These are phyloP conservation scores for Galerucella pusilla DNA, from an alignment of 2,888 invertebrate species.

Conservation along the genomic window DNA sequence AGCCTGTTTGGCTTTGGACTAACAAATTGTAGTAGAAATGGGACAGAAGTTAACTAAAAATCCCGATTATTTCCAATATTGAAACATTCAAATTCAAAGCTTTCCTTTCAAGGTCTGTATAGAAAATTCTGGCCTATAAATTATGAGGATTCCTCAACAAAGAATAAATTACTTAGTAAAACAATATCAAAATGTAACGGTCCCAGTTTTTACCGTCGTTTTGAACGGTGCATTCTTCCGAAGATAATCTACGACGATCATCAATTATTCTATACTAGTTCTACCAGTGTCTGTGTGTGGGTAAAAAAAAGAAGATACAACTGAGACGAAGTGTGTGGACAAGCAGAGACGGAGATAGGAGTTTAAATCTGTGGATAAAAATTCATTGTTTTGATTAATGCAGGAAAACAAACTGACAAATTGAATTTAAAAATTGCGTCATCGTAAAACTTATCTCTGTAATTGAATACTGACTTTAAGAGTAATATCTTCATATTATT, in stretches of 20 bases:
- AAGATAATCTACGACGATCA: slow-evolving; percentile 37
- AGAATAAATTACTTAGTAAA: not conserved
- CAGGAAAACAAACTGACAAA: no score
- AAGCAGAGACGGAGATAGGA: not conserved
- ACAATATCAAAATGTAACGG: slow-evolving; percentile 2
- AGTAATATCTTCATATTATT: no score
- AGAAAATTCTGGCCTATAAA: not conserved
- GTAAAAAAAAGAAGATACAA: slow-evolving; percentile 35
- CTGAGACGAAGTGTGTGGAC: slow-evolving; percentile 21
- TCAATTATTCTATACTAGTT: slow-evolving; percentile 37
- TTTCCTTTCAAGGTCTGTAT: slow-evolving; percentile 5
- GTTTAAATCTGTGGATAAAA: no score
- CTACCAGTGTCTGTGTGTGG: slow-evolving; percentile 30
- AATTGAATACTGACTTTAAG: no score
- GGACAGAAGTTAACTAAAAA: no score
- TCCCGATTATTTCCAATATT: no score
- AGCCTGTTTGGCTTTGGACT: no score
- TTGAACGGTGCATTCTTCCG: slow-evolving; percentile 33
- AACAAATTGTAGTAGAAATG: no score
- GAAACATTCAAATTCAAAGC: not conserved
- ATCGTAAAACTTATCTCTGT: no score
- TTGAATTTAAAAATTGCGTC: no score
- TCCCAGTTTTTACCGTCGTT: slow-evolving; percentile 21
- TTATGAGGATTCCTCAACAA: slow-evolving; percentile 4
- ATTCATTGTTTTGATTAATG: no score